Conservation (phyloP, 2,888 invertebrate species). For the Eupithecia pulchellata region DNA sequence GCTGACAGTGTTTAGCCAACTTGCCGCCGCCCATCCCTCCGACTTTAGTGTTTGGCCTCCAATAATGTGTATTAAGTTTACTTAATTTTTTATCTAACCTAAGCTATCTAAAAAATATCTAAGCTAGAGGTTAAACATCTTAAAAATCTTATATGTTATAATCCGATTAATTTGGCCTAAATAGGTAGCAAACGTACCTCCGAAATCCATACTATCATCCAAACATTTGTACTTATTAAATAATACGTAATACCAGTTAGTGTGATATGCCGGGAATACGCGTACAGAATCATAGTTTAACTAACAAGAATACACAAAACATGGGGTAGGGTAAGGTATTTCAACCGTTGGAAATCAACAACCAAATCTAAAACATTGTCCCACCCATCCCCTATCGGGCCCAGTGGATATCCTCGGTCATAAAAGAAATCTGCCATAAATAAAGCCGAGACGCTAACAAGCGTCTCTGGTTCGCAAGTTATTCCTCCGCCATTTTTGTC, state of each 20-base stretch:
- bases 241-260: no score
- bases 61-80: background rate
- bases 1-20: background rate
- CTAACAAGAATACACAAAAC: no score
- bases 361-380: conserved; percentile 58
- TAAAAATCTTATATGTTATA: no score
- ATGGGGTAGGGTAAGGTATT: background rate
- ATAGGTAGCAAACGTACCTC: background rate
- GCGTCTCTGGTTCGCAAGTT: conserved; percentile 83
- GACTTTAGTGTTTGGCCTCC: background rate
- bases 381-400: conserved; percentile 63
- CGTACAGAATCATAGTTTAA: no score
- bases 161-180: background rate
- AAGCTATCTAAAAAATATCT: no score
- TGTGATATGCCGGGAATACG: background rate
- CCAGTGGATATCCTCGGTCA: conserved; percentile 69
- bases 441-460: conserved; percentile 84
- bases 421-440: conserved; percentile 86
- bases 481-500: conserved; percentile 83
- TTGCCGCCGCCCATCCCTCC: background rate
- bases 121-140: no score
- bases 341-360: conserved; percentile 9
- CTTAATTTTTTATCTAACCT: no score
- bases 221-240: no score
- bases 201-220: no score